A percentile compares a stretch with the other conserved stretches of the same genome.
Conservation (phyloP, 2,888 invertebrate genomes). For the Thecophora atra region DNA sequence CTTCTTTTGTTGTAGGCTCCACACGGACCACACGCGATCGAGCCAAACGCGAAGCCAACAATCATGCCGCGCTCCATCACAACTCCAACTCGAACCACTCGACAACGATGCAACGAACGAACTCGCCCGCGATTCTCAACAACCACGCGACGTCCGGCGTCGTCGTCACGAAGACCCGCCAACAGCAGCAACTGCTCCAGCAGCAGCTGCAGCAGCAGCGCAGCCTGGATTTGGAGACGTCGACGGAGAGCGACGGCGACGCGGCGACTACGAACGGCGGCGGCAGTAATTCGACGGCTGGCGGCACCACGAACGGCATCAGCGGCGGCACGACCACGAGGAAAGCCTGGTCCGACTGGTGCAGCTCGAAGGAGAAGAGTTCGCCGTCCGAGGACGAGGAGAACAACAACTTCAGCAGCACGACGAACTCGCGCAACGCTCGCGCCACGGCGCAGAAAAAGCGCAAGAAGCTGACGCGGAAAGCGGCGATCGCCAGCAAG, state of each 20-base stretch:
- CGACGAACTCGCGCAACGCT: slow-evolving; percentile 51
- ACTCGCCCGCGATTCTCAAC: slow-evolving; percentile 46
- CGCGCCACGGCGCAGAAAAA: slow-evolving; percentile 58
- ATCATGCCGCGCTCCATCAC: slow-evolving; percentile 48
- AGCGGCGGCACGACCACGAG: slow-evolving; percentile 77
- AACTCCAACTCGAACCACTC: slow-evolving; percentile 46
- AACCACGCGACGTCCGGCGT: slow-evolving; percentile 41
- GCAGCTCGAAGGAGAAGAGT: slow-evolving; percentile 71
- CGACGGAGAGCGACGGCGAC: slow-evolving; percentile 59
- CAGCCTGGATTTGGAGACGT: slow-evolving; percentile 59
- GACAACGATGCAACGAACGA: slow-evolving; percentile 43
- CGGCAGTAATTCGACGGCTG: slow-evolving; percentile 48
- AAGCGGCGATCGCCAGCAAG: slow-evolving; percentile 63
- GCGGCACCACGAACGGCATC: slow-evolving; percentile 57
- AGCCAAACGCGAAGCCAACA: slow-evolving; percentile 64
- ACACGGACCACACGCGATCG: slow-evolving; percentile 65
- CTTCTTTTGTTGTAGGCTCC: slow-evolving; percentile 51
- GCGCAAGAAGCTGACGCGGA: slow-evolving; percentile 65
- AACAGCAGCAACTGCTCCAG: slow-evolving; percentile 51
- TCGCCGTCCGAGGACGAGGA: slow-evolving; percentile 73
- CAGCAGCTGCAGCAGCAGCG: slow-evolving; percentile 51
- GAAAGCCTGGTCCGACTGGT: slow-evolving; percentile 80
- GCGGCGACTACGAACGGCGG: slow-evolving; percentile 46
- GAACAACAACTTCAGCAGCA: slow-evolving; percentile 63
- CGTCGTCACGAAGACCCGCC: slow-evolving; percentile 48